Evolutionary conservation across 2,888 invertebrate genomes (phyloP), one percentile per base, ranked within the genome.

Genomic region (Tubulanus polymorphus): DNA sequence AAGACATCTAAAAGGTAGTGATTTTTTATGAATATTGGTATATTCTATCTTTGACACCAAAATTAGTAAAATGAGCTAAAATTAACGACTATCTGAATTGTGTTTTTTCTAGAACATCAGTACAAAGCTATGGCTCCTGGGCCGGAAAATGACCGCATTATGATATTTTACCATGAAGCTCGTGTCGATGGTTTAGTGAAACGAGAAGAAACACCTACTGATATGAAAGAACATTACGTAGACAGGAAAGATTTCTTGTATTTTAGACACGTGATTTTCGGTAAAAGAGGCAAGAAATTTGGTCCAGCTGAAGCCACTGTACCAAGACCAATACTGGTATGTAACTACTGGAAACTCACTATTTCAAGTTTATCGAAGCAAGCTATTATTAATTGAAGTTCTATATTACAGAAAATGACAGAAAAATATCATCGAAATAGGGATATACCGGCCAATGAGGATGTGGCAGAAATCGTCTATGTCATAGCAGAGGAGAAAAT

Each of bases 171-270:
- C 68, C 65, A 81, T 69, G 71, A 79, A 59, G 85, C 88, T 0
- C 83, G 91, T 2, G 74, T 86, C 5, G 91, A 93, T 72, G 88
- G 89, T 2, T 81, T 92, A 35, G 78, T 68, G 26, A 74, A 73
- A 51, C 62, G 79, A 28, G 69, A 71, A n/a, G 78, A 79, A 60
- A 76, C 75, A 3, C 72, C 74, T 0, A 58, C 63, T 27, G 72
- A 71, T 52, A 76, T 79, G 75, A 74, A 70, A 2, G 79, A 79
- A 56, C 71, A 78, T 54, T 79, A 69, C 54, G 56, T 62, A 26
- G 68, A 75, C 54, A 60, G 79, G 45, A 73, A 73, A 53, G 79
- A 80, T 63, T 75, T 70, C 62, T 64, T 79, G 32, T 74, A 66
- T 59, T 79, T 71, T 63, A 71, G 75, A 55, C 66, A 73, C 60